Evolutionary conservation across 2,797 vertebrate species (phyloP).

Genomic region (Siniperca undulata): DNA sequence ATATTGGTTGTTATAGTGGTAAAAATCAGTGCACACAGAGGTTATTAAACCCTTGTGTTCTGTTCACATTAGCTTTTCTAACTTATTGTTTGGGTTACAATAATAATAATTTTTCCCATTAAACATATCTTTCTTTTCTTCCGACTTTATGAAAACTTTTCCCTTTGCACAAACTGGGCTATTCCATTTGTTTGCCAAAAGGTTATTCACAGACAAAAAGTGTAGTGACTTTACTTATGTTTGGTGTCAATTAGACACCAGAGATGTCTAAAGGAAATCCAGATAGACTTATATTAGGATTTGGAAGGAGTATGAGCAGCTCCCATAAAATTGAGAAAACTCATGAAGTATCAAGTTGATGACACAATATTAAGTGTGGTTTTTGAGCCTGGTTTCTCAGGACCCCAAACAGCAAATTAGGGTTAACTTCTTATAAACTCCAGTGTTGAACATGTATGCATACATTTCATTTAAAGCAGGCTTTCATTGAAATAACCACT

Average conservation of each 20-base stretch:
- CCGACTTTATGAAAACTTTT: background rate
- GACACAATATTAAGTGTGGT: background rate
- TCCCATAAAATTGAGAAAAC: background rate
- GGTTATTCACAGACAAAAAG: background rate
- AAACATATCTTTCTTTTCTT: background rate
- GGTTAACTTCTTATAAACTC: background rate
- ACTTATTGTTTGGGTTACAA: background rate
- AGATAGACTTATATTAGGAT: background rate
- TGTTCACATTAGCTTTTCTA: background rate
- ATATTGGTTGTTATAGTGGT: background rate
- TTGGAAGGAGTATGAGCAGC: too few relatives aligned
- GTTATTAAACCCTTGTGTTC: background rate
- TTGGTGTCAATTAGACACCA: background rate
- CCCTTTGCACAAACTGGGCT: background rate
- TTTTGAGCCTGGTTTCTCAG: background rate
- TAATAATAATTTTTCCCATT: background rate
- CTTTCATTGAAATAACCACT: background rate
- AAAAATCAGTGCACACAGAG: background rate
- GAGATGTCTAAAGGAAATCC: background rate
- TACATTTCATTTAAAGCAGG: background rate
- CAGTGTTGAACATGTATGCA: background rate
- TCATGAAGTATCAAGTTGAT: background rate
- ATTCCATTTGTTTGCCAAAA: background rate
- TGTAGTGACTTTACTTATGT: background rate
- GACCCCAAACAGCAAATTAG: background rate